Evolutionary conservation across 2,113 vertebrate species (phyloP), one percentile per base, ranked within the genome.

Genomic region (Upupa epops): DNA sequence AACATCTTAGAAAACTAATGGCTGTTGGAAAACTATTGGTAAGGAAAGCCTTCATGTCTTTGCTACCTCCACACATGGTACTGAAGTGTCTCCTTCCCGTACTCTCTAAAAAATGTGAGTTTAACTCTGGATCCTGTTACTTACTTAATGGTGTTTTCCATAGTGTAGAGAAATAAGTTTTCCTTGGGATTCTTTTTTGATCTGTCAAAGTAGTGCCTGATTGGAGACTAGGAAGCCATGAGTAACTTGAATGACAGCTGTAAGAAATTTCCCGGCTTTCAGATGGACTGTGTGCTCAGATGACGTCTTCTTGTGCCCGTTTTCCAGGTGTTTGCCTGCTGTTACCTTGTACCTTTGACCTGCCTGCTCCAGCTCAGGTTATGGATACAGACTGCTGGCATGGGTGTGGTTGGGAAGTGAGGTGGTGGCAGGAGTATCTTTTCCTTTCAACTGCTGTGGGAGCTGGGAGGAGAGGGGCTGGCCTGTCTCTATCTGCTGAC

Each of bases 341-440:
- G 9, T 32, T 3, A 9, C 20, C 31, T 37, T 11, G 13, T 1
- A 5, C 1, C 37, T 6, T 31, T 48, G 40, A 20, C 34, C 11
- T 28, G 34, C 48, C 32, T 4, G 14, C 48, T 21, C 6, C 0
- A 2, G 36, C 59, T 5, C 0, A 0, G 22, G 13, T 20, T 3
- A 1, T 51, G 78, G 48, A 5, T 34, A 2, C 0, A 0, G 15
- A 37, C 34, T 0, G 2, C 63, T 76, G 68, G 2, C 1, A 4
- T 51, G 49, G 54, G 1, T 48, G 2, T 3, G 2, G 0, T 0
- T 60, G 68, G 64, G 45, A 28, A 17, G 20, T 8, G 37, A 1
- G 1, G 2, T 2, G 6, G 19, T 9, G 45, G 42, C 2, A 3
- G 58, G 19, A 19, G 2, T 34, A 42, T 7, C 36, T 18, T 52